These are phyloP conservation scores for Trachymyrmex septentrionalis DNA, from an alignment of 1,140 invertebrate genomes.

Conservation along the genomic window DNA sequence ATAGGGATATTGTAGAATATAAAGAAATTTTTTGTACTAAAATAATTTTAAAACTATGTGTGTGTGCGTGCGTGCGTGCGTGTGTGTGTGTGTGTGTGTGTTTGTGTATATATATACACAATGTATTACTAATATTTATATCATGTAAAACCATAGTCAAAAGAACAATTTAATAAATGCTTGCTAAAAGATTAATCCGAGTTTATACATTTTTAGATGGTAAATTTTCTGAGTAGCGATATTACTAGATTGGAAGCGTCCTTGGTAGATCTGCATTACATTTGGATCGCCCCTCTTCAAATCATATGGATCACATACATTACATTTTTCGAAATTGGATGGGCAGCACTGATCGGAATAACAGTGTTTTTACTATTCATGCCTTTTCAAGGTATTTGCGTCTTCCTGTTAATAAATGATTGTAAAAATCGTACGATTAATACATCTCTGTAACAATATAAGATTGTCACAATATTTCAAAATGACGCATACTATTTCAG, in stretches of 20 bases:
- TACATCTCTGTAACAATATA: not conserved
- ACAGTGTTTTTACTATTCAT: constrained; percentile 93
- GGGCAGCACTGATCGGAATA: constrained; percentile 92
- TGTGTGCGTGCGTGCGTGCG: too few species aligned
- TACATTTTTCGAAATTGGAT: constrained; percentile 91
- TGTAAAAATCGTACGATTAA: not conserved
- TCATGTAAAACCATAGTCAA: not conserved
- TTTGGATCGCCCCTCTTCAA: constrained; percentile 94
- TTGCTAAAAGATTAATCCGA: not conserved
- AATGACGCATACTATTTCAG: constrained; percentile 80
- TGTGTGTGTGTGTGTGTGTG: too few species aligned
- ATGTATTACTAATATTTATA: too few species aligned
- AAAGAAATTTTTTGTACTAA: not conserved
- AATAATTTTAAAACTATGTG: constrained; percentile 4
- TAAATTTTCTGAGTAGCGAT: constrained; percentile 97
- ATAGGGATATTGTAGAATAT: not conserved
- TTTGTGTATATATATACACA: too few species aligned
- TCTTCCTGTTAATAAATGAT: not conserved
- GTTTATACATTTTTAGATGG: constrained; percentile 91
- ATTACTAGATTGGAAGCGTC: constrained; percentile 91
- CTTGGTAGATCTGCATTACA: constrained; percentile 90
- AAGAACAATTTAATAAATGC: not conserved
- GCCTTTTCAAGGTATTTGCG: constrained; percentile 91
- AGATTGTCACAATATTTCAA: not conserved
- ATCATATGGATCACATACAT: constrained; percentile 92